phyloP scores from a whole-genome alignment of 1,140 invertebrate species.

The Dendroctonus valens region DNA sequence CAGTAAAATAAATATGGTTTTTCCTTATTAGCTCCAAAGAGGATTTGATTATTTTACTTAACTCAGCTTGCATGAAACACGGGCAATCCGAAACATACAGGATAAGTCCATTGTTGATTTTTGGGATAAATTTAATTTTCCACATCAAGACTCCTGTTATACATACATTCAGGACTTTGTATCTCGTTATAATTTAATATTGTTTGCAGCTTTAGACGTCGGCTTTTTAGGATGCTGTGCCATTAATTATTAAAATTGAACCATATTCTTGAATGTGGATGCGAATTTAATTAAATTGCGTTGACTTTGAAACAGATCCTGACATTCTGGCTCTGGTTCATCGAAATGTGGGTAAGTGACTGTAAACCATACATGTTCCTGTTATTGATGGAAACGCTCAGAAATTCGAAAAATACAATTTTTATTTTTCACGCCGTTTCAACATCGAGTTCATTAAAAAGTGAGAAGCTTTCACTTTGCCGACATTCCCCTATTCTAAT shows the following conservation, averaged over 20 bases:
- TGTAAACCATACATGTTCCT: not conserved
- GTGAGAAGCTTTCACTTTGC: not conserved
- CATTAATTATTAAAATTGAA: conserved; percentile 3
- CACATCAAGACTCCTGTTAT: not conserved
- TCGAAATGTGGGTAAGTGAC: not conserved
- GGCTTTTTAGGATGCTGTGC: not conserved
- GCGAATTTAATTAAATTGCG: not conserved
- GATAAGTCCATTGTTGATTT: not conserved
- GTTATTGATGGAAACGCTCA: not conserved
- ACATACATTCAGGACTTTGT: not conserved
- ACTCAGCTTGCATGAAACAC: no score
- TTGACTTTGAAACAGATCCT: not conserved
- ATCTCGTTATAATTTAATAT: conserved; percentile 10
- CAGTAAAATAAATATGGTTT: no score
- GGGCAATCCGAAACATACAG: no score
- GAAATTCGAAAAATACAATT: not conserved
- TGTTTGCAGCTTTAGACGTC: not conserved
- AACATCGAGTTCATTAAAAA: not conserved
- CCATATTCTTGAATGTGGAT: not conserved
- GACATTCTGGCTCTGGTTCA: not conserved
- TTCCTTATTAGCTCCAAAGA: no score
- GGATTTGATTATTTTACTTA: no score
- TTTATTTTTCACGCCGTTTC: not conserved
- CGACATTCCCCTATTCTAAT: conserved; percentile 15
- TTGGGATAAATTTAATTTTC: conserved; percentile 7